These are phyloP conservation scores for Monodelphis domestica DNA, from an alignment of 2,797 vertebrate species.

Conservation along the genomic window DNA sequence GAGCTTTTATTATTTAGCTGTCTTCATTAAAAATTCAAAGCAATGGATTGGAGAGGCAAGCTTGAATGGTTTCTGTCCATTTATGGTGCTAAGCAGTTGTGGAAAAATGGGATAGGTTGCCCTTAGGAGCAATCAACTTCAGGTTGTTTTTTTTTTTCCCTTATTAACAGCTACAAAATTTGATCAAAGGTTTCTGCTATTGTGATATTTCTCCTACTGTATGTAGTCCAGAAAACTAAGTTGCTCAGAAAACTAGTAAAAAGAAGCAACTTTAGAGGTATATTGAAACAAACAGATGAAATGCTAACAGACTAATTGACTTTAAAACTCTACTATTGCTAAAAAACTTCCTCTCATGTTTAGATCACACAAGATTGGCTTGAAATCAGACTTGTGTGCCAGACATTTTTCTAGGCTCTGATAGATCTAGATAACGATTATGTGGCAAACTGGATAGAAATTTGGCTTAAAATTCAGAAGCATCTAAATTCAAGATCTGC, in stretches of 20 bases:
- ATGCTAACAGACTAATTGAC: not conserved
- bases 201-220: constrained; percentile 47
- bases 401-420: not conserved
- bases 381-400: not conserved
- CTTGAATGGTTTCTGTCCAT: constrained; percentile 16
- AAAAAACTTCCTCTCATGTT: not conserved
- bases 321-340: not conserved
- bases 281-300: constrained; percentile 27
- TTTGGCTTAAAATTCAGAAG: too few species aligned
- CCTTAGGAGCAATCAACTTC: constrained; percentile 63
- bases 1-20: constrained; percentile 67
- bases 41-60: constrained; percentile 20
- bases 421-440: too few species aligned
- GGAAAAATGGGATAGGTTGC: constrained; percentile 15
- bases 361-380: not conserved
- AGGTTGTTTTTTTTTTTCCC: too few species aligned
- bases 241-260: constrained; percentile 44
- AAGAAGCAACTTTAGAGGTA: constrained; percentile 8
- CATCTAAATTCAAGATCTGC: too few species aligned
- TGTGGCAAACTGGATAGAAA: too few species aligned
- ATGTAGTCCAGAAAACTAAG: constrained; percentile 1
- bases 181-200: constrained; percentile 28
- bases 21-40: constrained; percentile 76
- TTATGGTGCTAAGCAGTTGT: constrained; percentile 27
- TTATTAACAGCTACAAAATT: constrained; percentile 54